These are phyloP conservation scores for Sanderia malayensis DNA, from an alignment of 30 jellyfish, hydroid and myxozoan genomes.

Conservation along the genomic window DNA sequence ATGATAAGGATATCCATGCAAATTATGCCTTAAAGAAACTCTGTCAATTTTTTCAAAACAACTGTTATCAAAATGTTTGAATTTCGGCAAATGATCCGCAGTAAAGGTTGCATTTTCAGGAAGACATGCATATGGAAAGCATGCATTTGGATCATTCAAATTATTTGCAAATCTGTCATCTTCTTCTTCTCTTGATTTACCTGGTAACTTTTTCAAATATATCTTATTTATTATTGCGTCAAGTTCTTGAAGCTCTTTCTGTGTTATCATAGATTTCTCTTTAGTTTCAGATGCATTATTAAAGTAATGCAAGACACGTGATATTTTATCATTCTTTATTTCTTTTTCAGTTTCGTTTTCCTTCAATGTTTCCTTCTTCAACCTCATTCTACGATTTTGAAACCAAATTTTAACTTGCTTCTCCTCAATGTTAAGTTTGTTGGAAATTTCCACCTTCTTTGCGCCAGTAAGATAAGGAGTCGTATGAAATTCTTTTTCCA, in stretches of 20 bases:
- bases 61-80: slow-evolving; percentile 40
- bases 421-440: slow-evolving; percentile 32
- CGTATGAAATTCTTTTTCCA: slow-evolving; percentile 69
- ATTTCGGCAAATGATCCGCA: neutral
- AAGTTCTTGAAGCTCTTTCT: slow-evolving; percentile 1
- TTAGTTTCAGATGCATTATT: slow-evolving; percentile 12
- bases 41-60: slow-evolving; percentile 34
- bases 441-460: slow-evolving; percentile 48
- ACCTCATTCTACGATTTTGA: slow-evolving; percentile 65
- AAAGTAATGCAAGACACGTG: slow-evolving; percentile 50
- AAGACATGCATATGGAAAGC: slow-evolving; percentile 44
- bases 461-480: slow-evolving; percentile 40
- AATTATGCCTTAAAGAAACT: neutral
- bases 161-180: slow-evolving; percentile 7
- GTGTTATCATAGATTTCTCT: neutral
- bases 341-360: slow-evolving; percentile 4
- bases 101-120: slow-evolving; percentile 22
- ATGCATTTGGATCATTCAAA: slow-evolving; percentile 36
- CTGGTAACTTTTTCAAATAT: slow-evolving; percentile 33
- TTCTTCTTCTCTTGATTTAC: slow-evolving; percentile 2
- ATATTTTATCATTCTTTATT: neutral
- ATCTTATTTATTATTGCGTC: slow-evolving; percentile 13
- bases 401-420: slow-evolving; percentile 59
- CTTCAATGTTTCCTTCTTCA: slow-evolving; percentile 15
- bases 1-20: neutral